Evolutionary conservation across 2,113 vertebrate genomes (phyloP), one percentile per base, ranked within the genome.

Genomic region (Aphyosemion australe): DNA sequence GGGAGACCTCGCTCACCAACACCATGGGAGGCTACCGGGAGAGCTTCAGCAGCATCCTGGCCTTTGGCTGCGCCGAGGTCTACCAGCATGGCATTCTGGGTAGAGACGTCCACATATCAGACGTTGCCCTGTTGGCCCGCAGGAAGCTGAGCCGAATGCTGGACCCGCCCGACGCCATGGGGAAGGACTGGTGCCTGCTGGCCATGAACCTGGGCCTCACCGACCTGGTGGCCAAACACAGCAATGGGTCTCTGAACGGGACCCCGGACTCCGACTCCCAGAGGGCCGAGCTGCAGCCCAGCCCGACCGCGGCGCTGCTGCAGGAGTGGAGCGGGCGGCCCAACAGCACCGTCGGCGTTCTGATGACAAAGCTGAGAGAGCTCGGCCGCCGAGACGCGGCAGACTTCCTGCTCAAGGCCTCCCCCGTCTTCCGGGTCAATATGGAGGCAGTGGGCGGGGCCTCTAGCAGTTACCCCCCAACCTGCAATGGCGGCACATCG

Each of bases 131-230:
- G 1, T 82, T 99, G 79, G 95, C 94, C 5, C 94, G 94, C 66
- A 91, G 97, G 74, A 98, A 97, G 82, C 91, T 99, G 6, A 95
- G 96, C 64, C 94, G 96, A 68, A 92, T 99, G 89, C 88, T 99
- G 83, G 97, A 99, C 92, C 95, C 95, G 0, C 97, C 95, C 0
- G 97, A 99, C 78, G 94, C 97, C 31, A 93, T 99, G 86, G 97
- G 97, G 53, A 99, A 99, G 85, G 97, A 99, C 74, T 99, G 97
- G 96, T 99, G 97, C 89, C 95, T 99, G 87, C 92, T 99, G 32
- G 97, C 97, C 81, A 99, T 98, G 96, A 99, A 98, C 90, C 87
- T 99, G 57, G 96, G 96, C 68, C 95, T 99, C 50, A 94, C 94
- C 0, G 96, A 99, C 5, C 88, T 99, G 58, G 96, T 98, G 83